phyloP scores from a whole-genome alignment of 2,888 invertebrate species.

The Orchesella flavescens region DNA sequence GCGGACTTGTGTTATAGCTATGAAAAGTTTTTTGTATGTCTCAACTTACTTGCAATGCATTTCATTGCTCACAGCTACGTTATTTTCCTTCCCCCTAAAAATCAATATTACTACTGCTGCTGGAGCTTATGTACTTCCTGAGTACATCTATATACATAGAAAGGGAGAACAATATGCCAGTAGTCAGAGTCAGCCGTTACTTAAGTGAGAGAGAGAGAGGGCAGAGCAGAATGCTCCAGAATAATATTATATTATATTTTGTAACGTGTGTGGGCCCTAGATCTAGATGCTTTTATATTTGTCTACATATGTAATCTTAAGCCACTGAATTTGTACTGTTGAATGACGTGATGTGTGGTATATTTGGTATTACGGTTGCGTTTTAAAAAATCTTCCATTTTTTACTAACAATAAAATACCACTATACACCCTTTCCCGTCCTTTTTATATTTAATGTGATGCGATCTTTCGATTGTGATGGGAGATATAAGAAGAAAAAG shows the following conservation, averaged over 20 bases:
- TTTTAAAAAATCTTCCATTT: too few relatives aligned
- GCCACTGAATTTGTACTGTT: slow-evolving; percentile 6
- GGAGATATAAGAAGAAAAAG: too few relatives aligned
- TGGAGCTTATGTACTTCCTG: neutral
- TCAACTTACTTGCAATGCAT: neutral
- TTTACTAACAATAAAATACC: too few relatives aligned
- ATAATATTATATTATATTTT: slow-evolving; percentile 2
- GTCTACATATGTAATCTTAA: slow-evolving; percentile 10
- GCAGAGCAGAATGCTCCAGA: neutral
- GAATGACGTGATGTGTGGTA: neutral
- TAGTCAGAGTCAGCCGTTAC: neutral
- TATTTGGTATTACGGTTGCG: too few relatives aligned
- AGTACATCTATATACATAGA: neutral
- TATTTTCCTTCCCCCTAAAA: too few relatives aligned
- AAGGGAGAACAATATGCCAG: neutral
- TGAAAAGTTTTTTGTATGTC: slow-evolving; percentile 1
- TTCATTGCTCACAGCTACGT: too few relatives aligned
- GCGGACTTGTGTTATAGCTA: slow-evolving; percentile 14
- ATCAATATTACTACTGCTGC: too few relatives aligned
- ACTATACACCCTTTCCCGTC: too few relatives aligned
- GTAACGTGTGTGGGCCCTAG: too few relatives aligned
- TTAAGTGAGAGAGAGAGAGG: neutral
- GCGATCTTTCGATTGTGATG: too few relatives aligned
- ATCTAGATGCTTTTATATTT: neutral
- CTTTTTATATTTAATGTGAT: too few relatives aligned